Evolutionary conservation across 1,140 invertebrate genomes (phyloP).

Genomic region (Pemphigus obesinymphae): DNA sequence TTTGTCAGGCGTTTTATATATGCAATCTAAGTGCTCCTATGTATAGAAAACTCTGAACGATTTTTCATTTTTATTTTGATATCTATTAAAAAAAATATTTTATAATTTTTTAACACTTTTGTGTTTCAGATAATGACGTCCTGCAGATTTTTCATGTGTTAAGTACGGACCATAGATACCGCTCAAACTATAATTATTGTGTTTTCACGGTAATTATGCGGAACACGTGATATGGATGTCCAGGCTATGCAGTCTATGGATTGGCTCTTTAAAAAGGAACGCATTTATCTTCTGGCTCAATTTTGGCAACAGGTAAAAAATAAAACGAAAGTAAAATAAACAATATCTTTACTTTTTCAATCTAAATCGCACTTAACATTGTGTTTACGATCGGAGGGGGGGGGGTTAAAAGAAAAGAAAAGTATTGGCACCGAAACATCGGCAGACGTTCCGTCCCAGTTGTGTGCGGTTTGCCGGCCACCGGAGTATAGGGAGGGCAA

Average conservation of each 20-base stretch:
- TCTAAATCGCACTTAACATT: background rate
- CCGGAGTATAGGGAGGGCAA: slow-evolving; percentile 6
- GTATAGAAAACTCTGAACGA: background rate
- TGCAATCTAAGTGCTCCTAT: background rate
- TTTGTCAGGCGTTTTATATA: slow-evolving; percentile 13
- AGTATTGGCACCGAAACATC: slow-evolving; percentile 12
- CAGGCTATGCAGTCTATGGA: slow-evolving; percentile 87
- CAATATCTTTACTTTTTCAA: background rate
- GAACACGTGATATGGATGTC: slow-evolving; percentile 55
- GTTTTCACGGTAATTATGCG: slow-evolving; percentile 39
- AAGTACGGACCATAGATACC: background rate
- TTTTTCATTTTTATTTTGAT: background rate
- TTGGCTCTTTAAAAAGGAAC: slow-evolving; percentile 90
- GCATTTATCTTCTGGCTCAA: slow-evolving; percentile 83
- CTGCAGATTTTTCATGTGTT: background rate
- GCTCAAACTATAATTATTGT: slow-evolving; percentile 48
- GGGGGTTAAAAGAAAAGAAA: background rate
- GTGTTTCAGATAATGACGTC: background rate
- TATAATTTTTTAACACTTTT: background rate
- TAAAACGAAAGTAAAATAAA: background rate
- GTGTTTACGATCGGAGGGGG: background rate
- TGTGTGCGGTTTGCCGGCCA: slow-evolving; percentile 15
- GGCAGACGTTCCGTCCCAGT: slow-evolving; percentile 29
- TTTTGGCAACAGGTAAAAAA: slow-evolving; percentile 86
- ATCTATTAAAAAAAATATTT: background rate